A percentile compares a stretch with the other conserved stretches of the same genome.
Conservation (phyloP, 2,113 vertebrate species). For the Dromiciops gliroides region DNA sequence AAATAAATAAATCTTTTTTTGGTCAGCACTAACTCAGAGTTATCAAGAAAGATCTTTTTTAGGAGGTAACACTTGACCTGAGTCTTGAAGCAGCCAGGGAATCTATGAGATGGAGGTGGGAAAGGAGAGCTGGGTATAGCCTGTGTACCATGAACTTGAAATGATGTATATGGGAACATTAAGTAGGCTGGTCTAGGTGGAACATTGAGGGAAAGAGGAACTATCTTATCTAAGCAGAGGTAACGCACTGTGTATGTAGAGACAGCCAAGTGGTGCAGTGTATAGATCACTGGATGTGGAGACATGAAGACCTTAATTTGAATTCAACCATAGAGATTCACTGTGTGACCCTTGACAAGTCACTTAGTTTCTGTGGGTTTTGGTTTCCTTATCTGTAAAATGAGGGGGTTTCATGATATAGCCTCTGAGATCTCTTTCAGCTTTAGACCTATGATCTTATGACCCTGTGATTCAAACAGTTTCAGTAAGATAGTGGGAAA, state of each 20-base stretch:
- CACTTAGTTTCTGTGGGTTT: background rate
- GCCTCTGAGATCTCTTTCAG: background rate
- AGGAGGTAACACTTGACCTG: background rate
- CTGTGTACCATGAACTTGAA: background rate
- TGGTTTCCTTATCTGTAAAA: background rate
- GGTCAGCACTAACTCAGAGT: background rate
- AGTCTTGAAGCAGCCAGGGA: background rate
- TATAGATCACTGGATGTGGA: background rate
- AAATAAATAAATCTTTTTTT: background rate
- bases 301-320: background rate
- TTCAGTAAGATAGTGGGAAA: background rate
- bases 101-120: background rate
- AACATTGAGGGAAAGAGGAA: background rate
- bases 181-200: background rate
- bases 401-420: background rate
- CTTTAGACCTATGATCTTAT: background rate
- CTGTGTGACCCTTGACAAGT: background rate
- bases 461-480: background rate
- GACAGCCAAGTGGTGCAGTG: background rate
- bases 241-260: background rate
- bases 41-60: background rate
- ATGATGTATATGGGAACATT: background rate
- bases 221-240: background rate
- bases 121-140: background rate
- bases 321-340: background rate